Base-by-base conservation (phyloP, 1,140 invertebrate species). In the Cherax destructor region DNA sequence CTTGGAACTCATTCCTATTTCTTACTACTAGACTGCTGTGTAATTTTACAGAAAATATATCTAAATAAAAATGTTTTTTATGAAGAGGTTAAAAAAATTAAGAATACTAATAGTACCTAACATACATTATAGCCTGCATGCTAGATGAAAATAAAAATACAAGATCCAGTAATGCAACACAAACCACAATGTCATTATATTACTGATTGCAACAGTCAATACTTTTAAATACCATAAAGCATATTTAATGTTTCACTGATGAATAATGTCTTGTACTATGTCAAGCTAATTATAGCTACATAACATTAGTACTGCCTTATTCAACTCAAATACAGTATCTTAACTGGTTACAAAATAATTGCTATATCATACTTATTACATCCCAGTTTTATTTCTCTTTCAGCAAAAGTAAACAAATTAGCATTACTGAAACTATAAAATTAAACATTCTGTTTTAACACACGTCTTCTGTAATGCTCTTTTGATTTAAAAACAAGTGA, bases 171-270 rank as follows among this genome's bases (percentile, higher is more conserved):
- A 74, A 30, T 74, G 21, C 24, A 74, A 30, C 69, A 74, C n/a
- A 74, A 30, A 30, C 24, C 24, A 74, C 7, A 10, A 9, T 74
- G 69, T 30, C 24, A 74, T 74, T 7, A 74, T 30, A 3, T 30
- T 5, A 21, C 6, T 9, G 6, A 74, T 30, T 74, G 30, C 21
- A 21, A 74, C 24, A 21, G 18, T 69, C 5, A 24, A 30, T 21
- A 30, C 47, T 47, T 30, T 69, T 49, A 47, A 83, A 41, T 69
- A 56, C 81, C 81, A 69, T 47, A 47, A 83, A 83, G 81, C 81
- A 21, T 69, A 69, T 47, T 47, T 13, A 47, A 47, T 83, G 52
- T 69, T 83, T 30, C 21, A 74, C 69, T 30, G 24, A 30, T 74
- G 69, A 74, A 30, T 69, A 11, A 74, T 74, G n/a, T 30, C 69